Evolutionary conservation across 2,888 invertebrate genomes (phyloP), one percentile per base, ranked within the genome.

Genomic region (Drosophila barbarae): DNA sequence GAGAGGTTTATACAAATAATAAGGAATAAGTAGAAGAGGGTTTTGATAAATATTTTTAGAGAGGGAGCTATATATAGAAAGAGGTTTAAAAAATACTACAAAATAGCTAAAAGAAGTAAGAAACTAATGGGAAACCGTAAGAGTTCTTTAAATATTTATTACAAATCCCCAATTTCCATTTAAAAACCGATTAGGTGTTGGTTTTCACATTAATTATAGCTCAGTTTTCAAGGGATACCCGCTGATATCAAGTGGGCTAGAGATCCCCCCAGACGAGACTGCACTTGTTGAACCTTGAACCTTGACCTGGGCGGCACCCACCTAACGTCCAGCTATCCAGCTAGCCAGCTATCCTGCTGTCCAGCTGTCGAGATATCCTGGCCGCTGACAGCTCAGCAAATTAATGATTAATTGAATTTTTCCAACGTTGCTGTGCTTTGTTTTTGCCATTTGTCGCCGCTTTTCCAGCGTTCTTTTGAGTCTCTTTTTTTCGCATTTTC

Each of bases 351-450:
- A 6, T 13, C 54, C 34, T 7, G n/a, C 26, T 36, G 21, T 15
- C 18, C 38, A n/a, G 36, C 49, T 46, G n/a, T 23, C 23, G 9
- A 47, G 46, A 32, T 47, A 32, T 47, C 23, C 47, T 28, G 46
- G 41, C 9, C 53, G 52, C 61, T 61, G 74, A 69, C 72, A 59
- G 61, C 60, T 42, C 36, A 34, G 47, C 55, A 77, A 76, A 75
- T 81, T 65, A 77, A 75, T 77, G 51, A 77, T 69, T 77, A 81
- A 72, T 77, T 77, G 58, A 56, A 69, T 69, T 77, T 69, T 53
- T 23, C 13, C 34, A 26, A 5, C 26, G 42, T 26, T 18, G 46
- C 36, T 5, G 6, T 6, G 26, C 36, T 15, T 55, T 21, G 12
- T 46, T 51, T 47, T 39, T 15, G n/a, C 10, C 10, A 18, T 49